Evolutionary conservation across 2,888 invertebrate genomes (phyloP).

Genomic region (Tipula unca): DNA sequence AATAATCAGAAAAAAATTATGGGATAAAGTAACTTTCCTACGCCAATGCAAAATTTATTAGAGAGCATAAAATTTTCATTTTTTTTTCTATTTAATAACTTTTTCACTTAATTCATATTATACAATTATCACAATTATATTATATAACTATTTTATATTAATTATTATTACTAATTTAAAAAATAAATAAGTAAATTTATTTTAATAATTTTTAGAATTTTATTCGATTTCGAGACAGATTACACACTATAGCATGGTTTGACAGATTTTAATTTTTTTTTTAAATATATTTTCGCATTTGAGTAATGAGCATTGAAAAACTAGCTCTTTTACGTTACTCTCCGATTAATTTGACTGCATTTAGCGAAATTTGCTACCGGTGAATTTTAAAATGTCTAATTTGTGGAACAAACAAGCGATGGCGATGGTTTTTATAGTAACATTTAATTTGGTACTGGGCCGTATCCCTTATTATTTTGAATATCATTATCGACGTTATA

Average conservation of each 20-base stretch:
- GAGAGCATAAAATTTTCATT: not conserved
- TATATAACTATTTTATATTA: not conserved
- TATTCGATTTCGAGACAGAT: not conserved
- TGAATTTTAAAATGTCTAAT: not conserved
- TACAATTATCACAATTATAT: not conserved
- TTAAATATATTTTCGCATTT: not conserved
- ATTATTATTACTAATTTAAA: not conserved
- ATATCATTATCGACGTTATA: no score
- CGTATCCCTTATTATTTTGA: not conserved
- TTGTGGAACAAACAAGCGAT: not conserved
- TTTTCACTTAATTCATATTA: not conserved
- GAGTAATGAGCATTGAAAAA: not conserved
- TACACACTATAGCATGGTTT: slow-evolving; percentile 16
- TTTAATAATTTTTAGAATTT: not conserved
- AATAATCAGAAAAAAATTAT: not conserved
- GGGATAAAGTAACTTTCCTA: not conserved
- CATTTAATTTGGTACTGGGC: not conserved
- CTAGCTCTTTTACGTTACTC: not conserved
- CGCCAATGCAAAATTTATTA: not conserved
- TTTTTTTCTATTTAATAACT: not conserved
- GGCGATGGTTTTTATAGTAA: not conserved
- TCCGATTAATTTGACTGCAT: not conserved
- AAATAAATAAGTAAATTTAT: not conserved
- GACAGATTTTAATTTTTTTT: slow-evolving; percentile 16
- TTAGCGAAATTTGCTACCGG: not conserved